These are phyloP conservation scores for Stratiolaelaps scimitus DNA, from an alignment of 1,140 invertebrate species.

Conservation along the genomic window DNA sequence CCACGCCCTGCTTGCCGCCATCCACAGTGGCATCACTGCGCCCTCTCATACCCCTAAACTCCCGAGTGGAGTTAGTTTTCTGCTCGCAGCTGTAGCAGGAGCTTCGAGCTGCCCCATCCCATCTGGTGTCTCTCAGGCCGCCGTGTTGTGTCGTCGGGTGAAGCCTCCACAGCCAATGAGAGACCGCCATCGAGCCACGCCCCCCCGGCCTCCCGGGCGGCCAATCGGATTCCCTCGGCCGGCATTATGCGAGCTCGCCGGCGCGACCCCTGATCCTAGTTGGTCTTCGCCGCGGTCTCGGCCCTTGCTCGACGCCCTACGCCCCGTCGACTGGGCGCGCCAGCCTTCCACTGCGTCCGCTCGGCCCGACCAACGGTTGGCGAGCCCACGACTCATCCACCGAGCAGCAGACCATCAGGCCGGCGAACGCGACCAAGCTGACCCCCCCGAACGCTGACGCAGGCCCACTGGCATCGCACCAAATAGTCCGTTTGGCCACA, in stretches of 20 bases:
- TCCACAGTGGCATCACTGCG: background rate
- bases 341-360: too few relatives aligned
- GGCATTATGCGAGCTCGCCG: slow-evolving; percentile 20
- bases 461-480: too few relatives aligned
- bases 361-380: too few relatives aligned
- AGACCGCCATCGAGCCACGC: background rate
- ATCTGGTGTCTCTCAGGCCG: background rate
- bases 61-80: background rate
- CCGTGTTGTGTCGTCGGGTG: background rate
- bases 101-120: background rate
- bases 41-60: background rate
- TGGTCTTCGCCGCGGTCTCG: slow-evolving; percentile 7
- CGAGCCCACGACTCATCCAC: too few relatives aligned
- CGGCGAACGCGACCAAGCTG: too few relatives aligned
- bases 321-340: too few relatives aligned
- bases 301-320: too few relatives aligned
- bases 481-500: background rate
- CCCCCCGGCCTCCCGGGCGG: background rate
- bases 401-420: too few relatives aligned
- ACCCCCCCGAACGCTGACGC: too few relatives aligned
- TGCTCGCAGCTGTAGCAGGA: background rate
- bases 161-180: background rate
- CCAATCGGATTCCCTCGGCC: background rate
- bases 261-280: slow-evolving; percentile 27
- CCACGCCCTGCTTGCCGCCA: background rate